Evolutionary conservation across 2,888 invertebrate genomes (phyloP).

Genomic region (Morpho achilles): DNA sequence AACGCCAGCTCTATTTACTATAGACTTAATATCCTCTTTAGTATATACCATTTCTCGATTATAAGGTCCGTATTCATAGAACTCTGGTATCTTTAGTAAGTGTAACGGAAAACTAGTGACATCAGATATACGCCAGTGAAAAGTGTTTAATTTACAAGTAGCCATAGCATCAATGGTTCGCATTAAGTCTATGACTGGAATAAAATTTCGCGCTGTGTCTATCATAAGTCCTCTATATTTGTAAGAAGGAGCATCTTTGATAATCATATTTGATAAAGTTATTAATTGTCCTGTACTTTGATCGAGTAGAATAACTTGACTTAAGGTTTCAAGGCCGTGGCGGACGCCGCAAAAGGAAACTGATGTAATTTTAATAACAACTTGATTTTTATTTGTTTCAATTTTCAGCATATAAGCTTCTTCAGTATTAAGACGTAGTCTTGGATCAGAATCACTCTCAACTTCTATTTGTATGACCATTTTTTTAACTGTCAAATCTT

Average conservation of each 20-base stretch:
- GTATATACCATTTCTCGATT: constrained; percentile 86
- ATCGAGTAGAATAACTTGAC: constrained; percentile 87
- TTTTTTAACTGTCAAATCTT: constrained; percentile 35
- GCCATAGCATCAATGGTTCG: constrained; percentile 91
- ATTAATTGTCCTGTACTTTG: constrained; percentile 80
- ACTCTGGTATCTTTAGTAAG: constrained; percentile 83
- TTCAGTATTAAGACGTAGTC: constrained; percentile 82
- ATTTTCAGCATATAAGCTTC: constrained; percentile 84
- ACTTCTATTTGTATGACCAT: constrained; percentile 72
- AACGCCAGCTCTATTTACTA: constrained; percentile 86
- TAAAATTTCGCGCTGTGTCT: constrained; percentile 93
- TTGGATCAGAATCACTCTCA: constrained; percentile 73
- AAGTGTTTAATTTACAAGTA: constrained; percentile 91
- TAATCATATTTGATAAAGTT: constrained; percentile 78
- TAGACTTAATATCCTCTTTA: constrained; percentile 81
- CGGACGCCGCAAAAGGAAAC: constrained; percentile 85
- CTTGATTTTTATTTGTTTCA: constrained; percentile 49
- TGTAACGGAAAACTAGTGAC: constrained; percentile 93
- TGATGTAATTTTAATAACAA: constrained; percentile 74
- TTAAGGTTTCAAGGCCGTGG: constrained; percentile 86
- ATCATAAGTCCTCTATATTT: constrained; percentile 91
- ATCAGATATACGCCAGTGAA: constrained; percentile 94
- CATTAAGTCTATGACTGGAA: constrained; percentile 84
- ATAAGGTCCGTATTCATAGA: constrained; percentile 89
- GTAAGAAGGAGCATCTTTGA: constrained; percentile 87